Evolutionary conservation across 2,797 vertebrate genomes (phyloP).

Genomic region (Distichodus sexfasciatus): DNA sequence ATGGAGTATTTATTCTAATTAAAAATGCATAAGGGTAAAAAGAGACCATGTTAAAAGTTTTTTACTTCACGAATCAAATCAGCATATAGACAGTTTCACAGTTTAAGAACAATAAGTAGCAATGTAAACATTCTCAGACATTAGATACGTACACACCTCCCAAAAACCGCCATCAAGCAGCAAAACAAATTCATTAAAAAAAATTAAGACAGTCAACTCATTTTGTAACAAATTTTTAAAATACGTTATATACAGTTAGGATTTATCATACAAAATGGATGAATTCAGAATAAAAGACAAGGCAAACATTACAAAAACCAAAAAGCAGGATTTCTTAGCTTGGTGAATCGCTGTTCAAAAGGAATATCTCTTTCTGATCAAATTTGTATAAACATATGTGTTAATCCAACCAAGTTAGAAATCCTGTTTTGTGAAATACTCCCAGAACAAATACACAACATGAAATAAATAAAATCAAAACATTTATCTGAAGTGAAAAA

Average conservation of each 20-base stretch:
- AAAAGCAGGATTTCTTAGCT: no score
- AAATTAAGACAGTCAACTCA: conserved; percentile 39
- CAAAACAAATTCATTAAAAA: conserved; percentile 39
- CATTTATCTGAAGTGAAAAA: no score
- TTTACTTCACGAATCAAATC: conserved; percentile 53
- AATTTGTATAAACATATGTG: no score
- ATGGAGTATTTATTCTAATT: no score
- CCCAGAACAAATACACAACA: no score
- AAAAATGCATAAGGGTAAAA: background rate
- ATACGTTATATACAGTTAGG: conserved; percentile 38
- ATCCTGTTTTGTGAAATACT: no score
- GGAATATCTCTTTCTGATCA: no score
- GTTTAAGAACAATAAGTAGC: conserved; percentile 60
- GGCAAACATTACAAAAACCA: background rate
- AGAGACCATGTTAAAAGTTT: conserved; percentile 13
- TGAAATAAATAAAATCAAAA: no score
- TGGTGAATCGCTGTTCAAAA: no score
- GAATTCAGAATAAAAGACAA: conserved; percentile 19
- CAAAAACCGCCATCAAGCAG: conserved; percentile 60
- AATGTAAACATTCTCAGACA: conserved; percentile 65
- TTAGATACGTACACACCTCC: conserved; percentile 60
- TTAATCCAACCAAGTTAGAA: no score
- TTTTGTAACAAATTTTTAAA: conserved; percentile 32
- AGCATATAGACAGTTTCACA: conserved; percentile 61
- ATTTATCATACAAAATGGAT: conserved; percentile 21